Percentiles rank a stretch among this genome's conserved stretches.
phyloP scores from a whole-genome alignment of 2,113 vertebrate species.

The Morone saxatilis region DNA sequence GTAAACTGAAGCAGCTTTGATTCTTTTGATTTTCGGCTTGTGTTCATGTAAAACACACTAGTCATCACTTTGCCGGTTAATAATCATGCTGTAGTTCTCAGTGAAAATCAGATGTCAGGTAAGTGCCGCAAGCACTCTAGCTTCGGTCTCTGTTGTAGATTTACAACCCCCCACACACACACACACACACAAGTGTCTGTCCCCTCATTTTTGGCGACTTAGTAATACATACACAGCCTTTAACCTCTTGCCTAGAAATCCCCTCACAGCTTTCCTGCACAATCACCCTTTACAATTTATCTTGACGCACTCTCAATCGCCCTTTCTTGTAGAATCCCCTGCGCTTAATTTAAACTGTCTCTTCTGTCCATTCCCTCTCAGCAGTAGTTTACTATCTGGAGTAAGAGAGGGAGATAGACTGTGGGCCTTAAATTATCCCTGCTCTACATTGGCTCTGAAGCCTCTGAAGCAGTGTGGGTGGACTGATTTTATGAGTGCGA shows the following conservation, averaged over 20 bases:
- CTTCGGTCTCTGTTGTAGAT: background rate
- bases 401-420: slow-evolving; percentile 60
- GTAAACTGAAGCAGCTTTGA: slow-evolving; percentile 38
- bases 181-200: background rate
- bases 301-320: slow-evolving; percentile 37
- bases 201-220: slow-evolving; percentile 10
- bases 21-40: slow-evolving; percentile 13
- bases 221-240: slow-evolving; percentile 41
- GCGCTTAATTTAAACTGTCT: slow-evolving; percentile 71
- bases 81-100: background rate
- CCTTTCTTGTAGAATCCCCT: slow-evolving; percentile 61
- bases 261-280: slow-evolving; percentile 49
- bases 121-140: slow-evolving; percentile 1
- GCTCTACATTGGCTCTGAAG: slow-evolving; percentile 69
- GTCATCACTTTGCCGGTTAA: slow-evolving; percentile 3
- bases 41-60: slow-evolving; percentile 12
- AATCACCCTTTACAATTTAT: slow-evolving; percentile 63
- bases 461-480: slow-evolving; percentile 71
- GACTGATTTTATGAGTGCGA: slow-evolving; percentile 80
- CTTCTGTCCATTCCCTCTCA: slow-evolving; percentile 44
- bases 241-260: slow-evolving; percentile 42
- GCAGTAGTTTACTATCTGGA: slow-evolving; percentile 67
- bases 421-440: slow-evolving; percentile 76
- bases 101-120: slow-evolving; percentile 15
- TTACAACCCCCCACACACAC: too few relatives aligned